phyloP scores from a whole-genome alignment of 2,797 vertebrate species.

The Gambelia wislizenii region DNA sequence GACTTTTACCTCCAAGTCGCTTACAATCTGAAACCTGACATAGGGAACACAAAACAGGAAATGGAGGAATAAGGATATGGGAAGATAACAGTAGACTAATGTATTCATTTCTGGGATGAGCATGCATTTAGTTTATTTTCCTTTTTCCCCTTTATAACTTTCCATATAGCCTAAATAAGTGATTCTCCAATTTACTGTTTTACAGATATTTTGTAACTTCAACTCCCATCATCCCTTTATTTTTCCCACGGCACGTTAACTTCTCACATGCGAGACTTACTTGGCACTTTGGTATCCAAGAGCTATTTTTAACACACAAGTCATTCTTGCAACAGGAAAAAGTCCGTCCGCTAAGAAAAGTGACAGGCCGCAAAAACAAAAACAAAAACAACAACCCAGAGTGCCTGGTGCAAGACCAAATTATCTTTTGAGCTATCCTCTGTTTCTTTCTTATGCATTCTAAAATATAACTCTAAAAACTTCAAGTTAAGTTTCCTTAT shows the following conservation, averaged over 20 bases:
- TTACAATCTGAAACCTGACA: neutral
- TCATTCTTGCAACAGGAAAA: neutral
- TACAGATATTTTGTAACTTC: neutral
- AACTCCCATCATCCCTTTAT: neutral
- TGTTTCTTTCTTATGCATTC: fast-evolving
- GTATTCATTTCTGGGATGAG: neutral
- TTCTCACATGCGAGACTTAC: neutral
- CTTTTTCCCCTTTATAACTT: neutral
- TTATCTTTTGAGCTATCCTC: too few relatives aligned
- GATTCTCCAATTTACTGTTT: neutral
- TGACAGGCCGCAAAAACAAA: neutral
- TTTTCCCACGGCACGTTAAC: slow-evolving; percentile 30
- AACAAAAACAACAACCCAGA: neutral
- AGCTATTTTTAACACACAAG: neutral
- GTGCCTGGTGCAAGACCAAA: neutral
- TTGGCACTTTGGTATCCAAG: neutral
- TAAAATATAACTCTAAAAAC: neutral
- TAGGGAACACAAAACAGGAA: neutral
- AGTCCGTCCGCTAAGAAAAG: neutral
- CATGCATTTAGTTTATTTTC: neutral
- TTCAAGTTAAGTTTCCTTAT: neutral
- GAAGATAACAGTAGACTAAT: neutral
- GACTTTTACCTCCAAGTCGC: neutral
- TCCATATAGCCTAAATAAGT: neutral
- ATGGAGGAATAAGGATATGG: neutral